Conservation (phyloP, 2,113 vertebrate genomes). For the Orycteropus afer region DNA sequence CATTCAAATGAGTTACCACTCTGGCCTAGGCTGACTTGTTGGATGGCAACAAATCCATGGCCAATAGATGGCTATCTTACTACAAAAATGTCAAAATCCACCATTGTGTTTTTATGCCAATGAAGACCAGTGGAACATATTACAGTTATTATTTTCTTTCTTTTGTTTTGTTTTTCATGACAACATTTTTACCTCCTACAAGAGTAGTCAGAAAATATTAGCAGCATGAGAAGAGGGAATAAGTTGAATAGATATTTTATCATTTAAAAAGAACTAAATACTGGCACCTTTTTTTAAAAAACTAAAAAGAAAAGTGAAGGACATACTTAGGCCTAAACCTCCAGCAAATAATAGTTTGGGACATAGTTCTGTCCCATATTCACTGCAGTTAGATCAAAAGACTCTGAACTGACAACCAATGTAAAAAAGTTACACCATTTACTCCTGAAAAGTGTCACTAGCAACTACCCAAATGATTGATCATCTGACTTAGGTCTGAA, state of each 20-base stretch:
- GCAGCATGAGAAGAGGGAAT: background rate
- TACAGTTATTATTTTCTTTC: background rate
- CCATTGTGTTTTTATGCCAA: background rate
- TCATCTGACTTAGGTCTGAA: background rate
- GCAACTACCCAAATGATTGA: background rate
- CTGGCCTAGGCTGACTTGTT: background rate
- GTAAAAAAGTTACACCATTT: background rate
- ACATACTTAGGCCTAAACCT: background rate
- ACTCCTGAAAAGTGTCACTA: background rate
- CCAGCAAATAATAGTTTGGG: too few relatives aligned
- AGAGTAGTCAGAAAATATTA: background rate
- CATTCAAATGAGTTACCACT: background rate
- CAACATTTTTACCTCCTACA: background rate
- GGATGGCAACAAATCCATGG: background rate
- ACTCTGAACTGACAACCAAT: background rate
- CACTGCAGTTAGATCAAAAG: background rate
- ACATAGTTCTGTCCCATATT: too few relatives aligned
- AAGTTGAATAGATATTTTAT: background rate
- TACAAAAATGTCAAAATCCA: background rate
- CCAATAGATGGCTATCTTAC: background rate
- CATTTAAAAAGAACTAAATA: slow-evolving; percentile 32
- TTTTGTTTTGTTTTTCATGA: background rate
- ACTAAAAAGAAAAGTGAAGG: background rate
- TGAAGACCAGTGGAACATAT: background rate
- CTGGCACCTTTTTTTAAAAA: background rate